Conservation (phyloP, 2,113 vertebrate species). For the Antechinus flavipes region DNA sequence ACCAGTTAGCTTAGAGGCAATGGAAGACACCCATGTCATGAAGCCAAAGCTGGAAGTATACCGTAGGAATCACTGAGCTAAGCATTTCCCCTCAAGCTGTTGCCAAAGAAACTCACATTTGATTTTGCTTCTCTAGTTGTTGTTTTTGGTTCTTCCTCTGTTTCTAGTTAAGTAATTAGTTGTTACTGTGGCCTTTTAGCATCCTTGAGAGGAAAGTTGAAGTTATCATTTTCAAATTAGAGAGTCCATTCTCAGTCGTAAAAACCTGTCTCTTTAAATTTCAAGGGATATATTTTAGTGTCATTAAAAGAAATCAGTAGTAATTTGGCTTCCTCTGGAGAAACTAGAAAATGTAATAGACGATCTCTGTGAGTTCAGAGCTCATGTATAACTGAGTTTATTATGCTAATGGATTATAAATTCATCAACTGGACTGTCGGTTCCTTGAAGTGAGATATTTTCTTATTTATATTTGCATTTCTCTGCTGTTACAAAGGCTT, state of each 20-base stretch:
- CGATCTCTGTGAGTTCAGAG: constrained; percentile 22
- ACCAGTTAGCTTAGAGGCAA: neutral
- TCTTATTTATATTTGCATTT: neutral
- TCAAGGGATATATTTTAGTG: constrained; percentile 25
- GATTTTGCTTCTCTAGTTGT: neutral
- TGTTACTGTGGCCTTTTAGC: neutral
- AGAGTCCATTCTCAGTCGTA: neutral
- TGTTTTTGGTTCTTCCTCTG: neutral
- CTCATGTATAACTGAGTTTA: constrained; percentile 14
- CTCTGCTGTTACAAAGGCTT: neutral
- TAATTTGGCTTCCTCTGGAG: constrained; percentile 18
- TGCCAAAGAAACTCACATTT: neutral
- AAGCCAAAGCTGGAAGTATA: neutral
- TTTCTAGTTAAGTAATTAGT: constrained; percentile 25
- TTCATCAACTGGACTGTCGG: neutral
- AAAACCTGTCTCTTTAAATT: neutral
- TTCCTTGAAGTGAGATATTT: neutral
- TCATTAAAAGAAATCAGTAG: neutral
- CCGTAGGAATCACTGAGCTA: neutral
- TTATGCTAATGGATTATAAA: neutral
- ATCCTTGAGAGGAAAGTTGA: constrained; percentile 10
- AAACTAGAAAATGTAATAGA: neutral
- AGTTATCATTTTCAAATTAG: neutral
- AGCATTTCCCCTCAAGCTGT: neutral
- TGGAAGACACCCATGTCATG: neutral